Base-by-base conservation (phyloP, 2,113 vertebrate species). In the Eleginops maclovinus region DNA sequence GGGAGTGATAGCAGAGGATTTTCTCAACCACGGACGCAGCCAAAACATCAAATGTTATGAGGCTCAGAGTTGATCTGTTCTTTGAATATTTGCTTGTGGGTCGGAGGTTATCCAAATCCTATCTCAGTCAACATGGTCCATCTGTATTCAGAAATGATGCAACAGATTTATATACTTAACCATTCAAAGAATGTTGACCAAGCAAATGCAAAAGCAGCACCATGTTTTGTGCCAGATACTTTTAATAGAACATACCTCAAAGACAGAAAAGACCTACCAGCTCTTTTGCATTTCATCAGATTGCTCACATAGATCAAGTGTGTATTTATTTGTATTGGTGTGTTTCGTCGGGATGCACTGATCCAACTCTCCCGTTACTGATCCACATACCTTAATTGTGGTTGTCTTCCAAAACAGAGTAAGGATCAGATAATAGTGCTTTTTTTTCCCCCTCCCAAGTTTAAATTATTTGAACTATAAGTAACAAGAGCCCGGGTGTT, bases 251-350 rank as follows among this genome's bases (percentile, higher is more conserved):
- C 4, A 9, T 21, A 22, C 15, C 8, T n/a, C n/a, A n/a, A n/a
- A 1, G 19, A 2, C 47, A 49, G 2, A n/a, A 50, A 50, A 2
- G n/a, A 22, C 10, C 41, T 12, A 53, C 3, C 11, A 19, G 9
- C n/a, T 26, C 5, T 50, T 43, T 47, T 65, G n/a, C 7, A 4
- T 70, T 66, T 53, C 4, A 16, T 41, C 1, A 1, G 13, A 21
- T 22, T 47, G 11, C 17, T 47, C 5, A 28, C 1, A 1, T 22
- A 61, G 21, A 50, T n/a, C 49, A 19, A 28, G 1, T 58, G n/a
- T 41, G 22, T 63, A 58, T 80, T 80, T 58, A 46, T 55, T 77
- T 54, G 59, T 54, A n/a, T 60, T 10, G 10, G 2, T 63, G 24
- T 36, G 63, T 64, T 17, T 50, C 41, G 46, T 61, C 11, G 12